Conservation (phyloP, 1,140 invertebrate genomes). For the Mercenaria mercenaria region DNA sequence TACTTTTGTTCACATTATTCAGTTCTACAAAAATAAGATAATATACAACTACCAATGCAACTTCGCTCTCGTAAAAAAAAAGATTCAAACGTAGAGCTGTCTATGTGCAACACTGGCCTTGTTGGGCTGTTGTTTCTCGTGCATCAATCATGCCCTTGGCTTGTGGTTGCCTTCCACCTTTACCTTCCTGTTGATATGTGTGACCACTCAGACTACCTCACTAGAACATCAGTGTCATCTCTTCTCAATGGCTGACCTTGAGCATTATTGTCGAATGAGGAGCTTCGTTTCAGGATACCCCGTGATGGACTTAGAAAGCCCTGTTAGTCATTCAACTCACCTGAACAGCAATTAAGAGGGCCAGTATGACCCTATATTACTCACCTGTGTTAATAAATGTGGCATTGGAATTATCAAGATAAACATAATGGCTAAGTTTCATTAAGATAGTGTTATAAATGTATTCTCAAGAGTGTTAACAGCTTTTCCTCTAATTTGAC, state of each 20-base stretch:
- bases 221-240: conserved; percentile 58
- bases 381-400: too few species aligned
- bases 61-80: not conserved
- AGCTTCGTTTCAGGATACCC: conserved; percentile 60
- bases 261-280: conserved; percentile 31
- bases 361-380: not conserved
- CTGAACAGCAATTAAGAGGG: not conserved
- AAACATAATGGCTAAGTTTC: too few species aligned
- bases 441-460: too few species aligned
- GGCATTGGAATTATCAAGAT: too few species aligned
- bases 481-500: too few species aligned
- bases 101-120: not conserved
- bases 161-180: conserved; percentile 39
- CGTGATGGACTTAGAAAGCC: conserved; percentile 48
- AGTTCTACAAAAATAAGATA: not conserved
- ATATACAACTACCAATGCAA: not conserved
- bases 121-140: conserved; percentile 35
- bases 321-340: conserved; percentile 44
- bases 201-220: conserved; percentile 63
- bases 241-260: conserved; percentile 9
- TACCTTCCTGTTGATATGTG: conserved; percentile 62
- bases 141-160: conserved; percentile 47
- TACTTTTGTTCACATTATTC: too few species aligned
- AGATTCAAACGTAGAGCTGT: too few species aligned
- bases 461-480: too few species aligned